Base-by-base conservation (phyloP, 2,113 vertebrate species). In the Perca schrenkii region DNA sequence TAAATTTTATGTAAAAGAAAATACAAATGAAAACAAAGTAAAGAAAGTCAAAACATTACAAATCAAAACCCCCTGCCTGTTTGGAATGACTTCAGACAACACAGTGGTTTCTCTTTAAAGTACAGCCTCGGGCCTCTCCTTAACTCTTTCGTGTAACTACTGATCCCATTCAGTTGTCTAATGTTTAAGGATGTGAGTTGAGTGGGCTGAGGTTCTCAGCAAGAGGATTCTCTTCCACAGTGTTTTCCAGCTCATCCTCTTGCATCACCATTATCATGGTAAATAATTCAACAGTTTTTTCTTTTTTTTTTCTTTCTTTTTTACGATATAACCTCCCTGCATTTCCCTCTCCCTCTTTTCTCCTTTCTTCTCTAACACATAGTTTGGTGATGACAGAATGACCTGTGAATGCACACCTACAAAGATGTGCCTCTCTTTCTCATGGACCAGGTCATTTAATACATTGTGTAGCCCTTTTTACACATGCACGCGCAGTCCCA, bases 51-150 rank as follows among this genome's bases (percentile, higher is more conserved):
- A 43, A 79, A 76, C 69, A 86, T 84, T 61, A 61, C 63, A 69
- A 79, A 86, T 92, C 82, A 87, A 88, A 92, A 83, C 46, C 34
- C 1, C 36, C 31, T 61, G 71, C 53, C 61, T 87, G 82, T 88
- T 85, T 91, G 86, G 83, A 92, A 80, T 74, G 19, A 76, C 73
- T 91, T 91, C 79, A 89, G 70, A 92, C 76, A 91, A 86, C 80
- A 78, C 79, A 61, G 75, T 78, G 65, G 52, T 82, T 86, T 78
- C 65, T 79, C 77, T 91, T 85, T 80, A 83, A 91, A 91, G 88
- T 64, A 79, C 31, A 74, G 84, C 88, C 90, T 50, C 82, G 3
- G 89, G 89, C 79, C 7, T 69, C 46, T 73, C 65, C 64, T 88
- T 80, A 88, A 88, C 82, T 89, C 86, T 88, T 87, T 84, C 13